Evolutionary conservation across 2,888 invertebrate genomes (phyloP).

Genomic region (Tupiocoris notatus): DNA sequence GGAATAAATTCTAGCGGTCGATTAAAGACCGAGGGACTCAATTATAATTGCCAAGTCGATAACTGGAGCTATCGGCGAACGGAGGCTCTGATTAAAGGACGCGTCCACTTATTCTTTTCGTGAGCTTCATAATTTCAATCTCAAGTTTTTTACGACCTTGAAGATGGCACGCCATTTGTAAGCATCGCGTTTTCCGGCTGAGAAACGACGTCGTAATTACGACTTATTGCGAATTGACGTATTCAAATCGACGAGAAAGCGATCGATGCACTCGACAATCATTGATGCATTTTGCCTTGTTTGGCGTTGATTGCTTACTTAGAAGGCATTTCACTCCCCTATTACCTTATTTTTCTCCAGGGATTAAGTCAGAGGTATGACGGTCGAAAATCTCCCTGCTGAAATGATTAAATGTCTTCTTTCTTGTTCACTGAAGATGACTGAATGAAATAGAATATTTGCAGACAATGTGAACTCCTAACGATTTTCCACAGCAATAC

Average conservation of each 20-base stretch:
- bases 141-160: not conserved
- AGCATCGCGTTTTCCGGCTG: not conserved
- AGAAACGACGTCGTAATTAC: not conserved
- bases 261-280: not conserved
- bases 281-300: not conserved
- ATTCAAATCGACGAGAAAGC: not conserved
- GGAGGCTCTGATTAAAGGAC: conserved; percentile 23
- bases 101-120: not conserved
- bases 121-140: conserved; percentile 23
- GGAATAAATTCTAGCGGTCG: too few relatives aligned
- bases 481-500: too few relatives aligned
- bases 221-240: not conserved
- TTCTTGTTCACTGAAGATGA: too few relatives aligned
- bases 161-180: not conserved
- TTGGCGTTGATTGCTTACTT: not conserved
- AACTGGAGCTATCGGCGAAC: conserved; percentile 14
- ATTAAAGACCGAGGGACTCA: too few relatives aligned
- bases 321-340: too few relatives aligned
- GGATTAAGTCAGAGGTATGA: too few relatives aligned
- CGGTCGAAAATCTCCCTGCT: too few relatives aligned
- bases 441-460: too few relatives aligned
- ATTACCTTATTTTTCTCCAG: too few relatives aligned
- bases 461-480: too few relatives aligned
- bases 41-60: conserved; percentile 27
- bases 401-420: too few relatives aligned